Evolutionary conservation across 1,140 invertebrate species (phyloP), one percentile per base, ranked within the genome.

Genomic region (Drosophila lowei): DNA sequence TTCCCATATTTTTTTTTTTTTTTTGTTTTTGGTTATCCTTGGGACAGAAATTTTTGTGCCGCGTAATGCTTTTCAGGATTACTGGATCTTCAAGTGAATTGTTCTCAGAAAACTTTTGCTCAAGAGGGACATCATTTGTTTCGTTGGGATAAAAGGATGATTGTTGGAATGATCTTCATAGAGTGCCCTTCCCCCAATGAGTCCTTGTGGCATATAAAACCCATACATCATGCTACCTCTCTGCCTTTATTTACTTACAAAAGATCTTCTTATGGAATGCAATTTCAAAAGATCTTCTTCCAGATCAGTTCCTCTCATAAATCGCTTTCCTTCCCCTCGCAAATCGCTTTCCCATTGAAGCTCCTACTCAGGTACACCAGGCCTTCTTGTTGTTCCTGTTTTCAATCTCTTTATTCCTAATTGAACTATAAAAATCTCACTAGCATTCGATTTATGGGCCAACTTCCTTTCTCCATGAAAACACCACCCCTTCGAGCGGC

Each of bases 401-500:
- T 25, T 13, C 4, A 21, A 41, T 2, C 3, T 15, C 43, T 46
- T 30, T 56, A 7, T 49, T 15, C 52, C 41, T 21, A 47, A 30
- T 18, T 23, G 9, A 25, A 28, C 30, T 54, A 38, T 38, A 38
- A 38, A 38, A 38, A 38, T 38, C 34, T 38, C 34, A 13, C 34
- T 38, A 38, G 34, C 34, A 13, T 13, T 13, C 34, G 34, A 38
- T 38, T 38, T 38, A 38, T 13, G 34, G 59, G 47, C 11, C 52
- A 50, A 62, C 76, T 76, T 84, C 80, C 72, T 38, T 38, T 38
- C 62, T 44, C 41, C 34, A 71, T 78, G 5, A 71, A 83, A 75
- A 64, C 71, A 15, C 54, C 21, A 41, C 53, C 46, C 56, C 43
- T 42, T 8, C 8, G 34, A 2, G 2, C 2, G 9, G 8, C 30